Base-by-base conservation (phyloP, 1,140 invertebrate genomes). In the Aethina tumida region DNA sequence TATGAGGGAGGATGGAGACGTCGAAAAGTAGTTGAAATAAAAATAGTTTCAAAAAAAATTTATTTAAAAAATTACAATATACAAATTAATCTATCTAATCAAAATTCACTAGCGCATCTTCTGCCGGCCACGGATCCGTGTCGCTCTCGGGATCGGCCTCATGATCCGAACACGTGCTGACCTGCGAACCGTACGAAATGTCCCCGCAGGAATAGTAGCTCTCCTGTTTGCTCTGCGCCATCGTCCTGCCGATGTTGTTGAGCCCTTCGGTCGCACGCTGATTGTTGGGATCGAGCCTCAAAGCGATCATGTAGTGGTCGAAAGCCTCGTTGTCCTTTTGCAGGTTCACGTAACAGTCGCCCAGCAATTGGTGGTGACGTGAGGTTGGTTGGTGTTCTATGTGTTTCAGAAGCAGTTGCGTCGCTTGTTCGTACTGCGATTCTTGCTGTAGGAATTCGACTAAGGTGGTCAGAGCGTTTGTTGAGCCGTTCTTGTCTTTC, bases 281-380 rank as follows among this genome's bases (percentile, higher is more conserved):
- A 55, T 82, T 83, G 26, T 63, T 71, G 8, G 79, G 79, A 60
- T 84, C 79, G 38, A 83, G 59, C 48, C 79, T 79, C 22, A 84
- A 59, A 15, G 81, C 79, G 43, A 74, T 73, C 30, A 69, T 73
- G 53, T 77, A 84, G 52, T 83, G 78, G 50, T 81, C 71, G 18
- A 83, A 65, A 24, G 81, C 81, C 47, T 81, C 81, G 22, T 79
- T 74, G 35, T 78, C 71, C 43, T 81, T 78, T 18, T 66, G 63
- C 22, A 69, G 47, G 26, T 48, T 49, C 3, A 45, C 55, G 49
- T 64, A 67, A 22, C 81, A 69, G 51, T 85, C 79, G 2, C 75
- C 82, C 2, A 85, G 56, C 60, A 79, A 70, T 51, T 80, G 76
- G 59, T 86, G 81, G 4, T 84, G 60, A 47, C 70, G 69, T 31